Conservation (phyloP, 2,113 vertebrate genomes). For the Capra hircus region DNA sequence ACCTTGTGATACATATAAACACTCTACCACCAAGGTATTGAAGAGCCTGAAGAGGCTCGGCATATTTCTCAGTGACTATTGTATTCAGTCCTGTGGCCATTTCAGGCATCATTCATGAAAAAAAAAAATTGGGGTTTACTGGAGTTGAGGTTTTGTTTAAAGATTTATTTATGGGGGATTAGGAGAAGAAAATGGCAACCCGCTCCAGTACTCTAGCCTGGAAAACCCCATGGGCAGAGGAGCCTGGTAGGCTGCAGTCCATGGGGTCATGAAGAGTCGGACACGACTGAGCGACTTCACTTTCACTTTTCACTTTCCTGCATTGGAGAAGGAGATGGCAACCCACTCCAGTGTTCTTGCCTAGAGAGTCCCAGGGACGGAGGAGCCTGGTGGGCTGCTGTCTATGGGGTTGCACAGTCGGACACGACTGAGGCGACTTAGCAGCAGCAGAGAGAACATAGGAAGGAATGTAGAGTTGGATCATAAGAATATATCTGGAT, state of each 20-base stretch:
- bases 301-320: no score
- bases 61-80: not conserved
- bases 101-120: not conserved
- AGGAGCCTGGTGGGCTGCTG: no score
- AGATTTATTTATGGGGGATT: constrained; percentile 9
- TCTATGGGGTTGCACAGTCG: no score
- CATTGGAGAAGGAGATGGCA: no score
- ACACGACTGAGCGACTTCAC: no score
- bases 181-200: not conserved
- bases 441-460: not conserved
- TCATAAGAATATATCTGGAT: not conserved
- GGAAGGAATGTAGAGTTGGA: not conserved
- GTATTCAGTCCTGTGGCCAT: not conserved
- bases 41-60: not conserved
- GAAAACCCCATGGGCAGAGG: no score
- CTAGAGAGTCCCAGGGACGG: no score
- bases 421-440: no score
- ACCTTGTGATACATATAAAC: not conserved
- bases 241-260: no score
- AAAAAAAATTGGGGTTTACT: not conserved
- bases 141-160: not conserved
- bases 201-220: no score
- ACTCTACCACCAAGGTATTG: not conserved
- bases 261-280: no score
- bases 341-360: no score